A percentile compares a stretch with the other conserved stretches of the same genome.
Conservation (phyloP, 1,140 invertebrate genomes). For the Drosophila pseudoananassae region DNA sequence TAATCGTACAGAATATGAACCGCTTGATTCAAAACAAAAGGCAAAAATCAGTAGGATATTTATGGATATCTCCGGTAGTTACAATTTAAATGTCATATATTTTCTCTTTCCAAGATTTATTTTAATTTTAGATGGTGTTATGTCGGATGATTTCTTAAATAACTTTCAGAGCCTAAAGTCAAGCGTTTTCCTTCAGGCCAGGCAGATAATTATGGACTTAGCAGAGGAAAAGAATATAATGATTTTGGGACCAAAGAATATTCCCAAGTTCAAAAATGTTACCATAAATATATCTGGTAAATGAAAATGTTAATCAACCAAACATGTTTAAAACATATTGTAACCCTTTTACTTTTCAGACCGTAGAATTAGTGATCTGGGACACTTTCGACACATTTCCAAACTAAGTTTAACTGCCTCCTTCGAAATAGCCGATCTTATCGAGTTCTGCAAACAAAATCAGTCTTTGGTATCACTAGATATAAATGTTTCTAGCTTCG, state of each 20-base stretch:
- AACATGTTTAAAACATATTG: background rate
- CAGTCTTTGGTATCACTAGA: slow-evolving; percentile 3
- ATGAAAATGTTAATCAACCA: background rate
- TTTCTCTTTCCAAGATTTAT: background rate
- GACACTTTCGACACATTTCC: slow-evolving; percentile 2
- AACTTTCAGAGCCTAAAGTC: too few species aligned
- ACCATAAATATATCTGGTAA: background rate
- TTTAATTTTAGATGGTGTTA: background rate
- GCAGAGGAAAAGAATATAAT: background rate
- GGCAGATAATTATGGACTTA: slow-evolving; percentile 12
- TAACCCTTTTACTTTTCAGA: background rate
- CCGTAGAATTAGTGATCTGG: background rate
- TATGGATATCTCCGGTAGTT: background rate
- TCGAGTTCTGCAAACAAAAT: slow-evolving; percentile 15
- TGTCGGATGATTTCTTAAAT: too few species aligned
- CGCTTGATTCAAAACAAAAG: background rate
- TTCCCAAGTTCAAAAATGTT: background rate
- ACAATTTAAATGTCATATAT: background rate
- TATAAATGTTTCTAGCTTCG: slow-evolving; percentile 5
- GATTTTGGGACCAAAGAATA: background rate
- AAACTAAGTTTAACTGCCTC: slow-evolving; percentile 11
- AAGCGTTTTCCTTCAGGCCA: slow-evolving; percentile 5
- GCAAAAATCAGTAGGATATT: background rate
- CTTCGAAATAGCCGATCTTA: slow-evolving; percentile 15
- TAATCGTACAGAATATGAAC: background rate